Base-by-base conservation (phyloP, 2,888 invertebrate genomes). In the Atrina japonica region DNA sequence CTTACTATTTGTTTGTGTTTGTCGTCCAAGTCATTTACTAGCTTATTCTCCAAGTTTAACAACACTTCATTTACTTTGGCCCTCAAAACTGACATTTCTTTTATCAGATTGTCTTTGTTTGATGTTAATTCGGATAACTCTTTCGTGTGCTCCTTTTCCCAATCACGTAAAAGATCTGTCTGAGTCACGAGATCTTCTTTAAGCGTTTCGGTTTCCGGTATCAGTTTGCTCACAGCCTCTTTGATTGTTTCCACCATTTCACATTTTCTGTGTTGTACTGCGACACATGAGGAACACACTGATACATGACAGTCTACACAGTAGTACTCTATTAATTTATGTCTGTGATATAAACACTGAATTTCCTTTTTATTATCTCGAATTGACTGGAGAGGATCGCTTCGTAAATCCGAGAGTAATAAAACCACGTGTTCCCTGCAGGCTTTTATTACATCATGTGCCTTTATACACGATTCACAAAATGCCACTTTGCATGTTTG, bases 261-360 rank as follows among this genome's bases (percentile, higher is more conserved):
- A 73, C 83, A 82, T 23, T 75, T 73, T 45, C 83, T 73, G 55
- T 83, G 84, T 30, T 81, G 74, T 40, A 84, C 74, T 2, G 83
- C 80, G 14, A 82, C 82, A 58, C 83, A 84, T 16, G 80, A 78
- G 14, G 82, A 81, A 59, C 83, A 84, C 14, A 79, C 77, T 6
- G 81, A 71, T 1, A 75, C 65, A 27, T 77, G 71, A 67, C 82
- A 83, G 58, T 83, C 82, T 6, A 81, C 70, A 65, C 83, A 81
- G 67, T 85, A 81, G 50, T 81, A 80, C 59, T 83, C 81, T 18
- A 82, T 61, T 1, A 76, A 47, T 63, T 82, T 81, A 66, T 77
- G 78, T 27, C 71, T 75, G 60, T 83, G 84, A 64, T 76, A 74
- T n/a, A 74, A 47, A 69, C 81, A 83, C 16, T 77, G 70, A 25